Conservation (phyloP, 2,888 invertebrate species). For the Flabesymbios commensalis region DNA sequence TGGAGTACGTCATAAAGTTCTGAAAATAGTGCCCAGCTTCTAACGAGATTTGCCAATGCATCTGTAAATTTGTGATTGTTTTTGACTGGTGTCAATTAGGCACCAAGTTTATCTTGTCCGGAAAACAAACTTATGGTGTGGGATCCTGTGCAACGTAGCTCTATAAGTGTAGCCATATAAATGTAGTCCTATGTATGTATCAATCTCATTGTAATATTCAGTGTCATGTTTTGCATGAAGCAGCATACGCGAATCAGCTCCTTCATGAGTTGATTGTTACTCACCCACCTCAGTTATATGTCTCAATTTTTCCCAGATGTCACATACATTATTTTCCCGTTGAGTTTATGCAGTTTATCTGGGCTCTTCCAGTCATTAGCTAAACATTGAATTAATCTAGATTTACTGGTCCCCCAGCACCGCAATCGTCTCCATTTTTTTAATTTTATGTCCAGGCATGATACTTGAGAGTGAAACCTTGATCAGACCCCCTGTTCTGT, state of each 20-base stretch:
- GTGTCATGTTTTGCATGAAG: slow-evolving; percentile 23
- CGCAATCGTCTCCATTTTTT: slow-evolving; percentile 21
- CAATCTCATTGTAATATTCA: too few relatives aligned
- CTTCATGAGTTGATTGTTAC: slow-evolving; percentile 23
- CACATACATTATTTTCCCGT: slow-evolving; percentile 21
- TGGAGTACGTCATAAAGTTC: too few relatives aligned
- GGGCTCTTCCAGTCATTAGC: slow-evolving; percentile 16
- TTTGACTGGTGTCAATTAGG: too few relatives aligned
- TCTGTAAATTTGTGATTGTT: too few relatives aligned
- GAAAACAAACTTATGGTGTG: too few relatives aligned
- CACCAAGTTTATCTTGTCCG: too few relatives aligned
- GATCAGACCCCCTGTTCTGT: slow-evolving; percentile 12
- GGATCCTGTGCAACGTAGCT: too few relatives aligned
- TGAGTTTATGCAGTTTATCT: slow-evolving; percentile 9
- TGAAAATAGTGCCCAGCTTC: too few relatives aligned
- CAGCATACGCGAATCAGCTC: slow-evolving; percentile 28
- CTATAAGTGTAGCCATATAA: too few relatives aligned
- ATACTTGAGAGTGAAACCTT: slow-evolving; percentile 15
- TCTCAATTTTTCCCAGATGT: slow-evolving; percentile 26
- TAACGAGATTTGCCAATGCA: too few relatives aligned
- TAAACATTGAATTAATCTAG: slow-evolving; percentile 20
- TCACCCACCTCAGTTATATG: slow-evolving; percentile 10
- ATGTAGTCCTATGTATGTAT: too few relatives aligned
- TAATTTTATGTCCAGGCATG: slow-evolving; percentile 19
- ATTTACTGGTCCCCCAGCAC: slow-evolving; percentile 6